A percentile compares a stretch with the other conserved stretches of the same genome.
Conservation (phyloP, 2,797 vertebrate genomes). For the Sebastiscus tertius region DNA sequence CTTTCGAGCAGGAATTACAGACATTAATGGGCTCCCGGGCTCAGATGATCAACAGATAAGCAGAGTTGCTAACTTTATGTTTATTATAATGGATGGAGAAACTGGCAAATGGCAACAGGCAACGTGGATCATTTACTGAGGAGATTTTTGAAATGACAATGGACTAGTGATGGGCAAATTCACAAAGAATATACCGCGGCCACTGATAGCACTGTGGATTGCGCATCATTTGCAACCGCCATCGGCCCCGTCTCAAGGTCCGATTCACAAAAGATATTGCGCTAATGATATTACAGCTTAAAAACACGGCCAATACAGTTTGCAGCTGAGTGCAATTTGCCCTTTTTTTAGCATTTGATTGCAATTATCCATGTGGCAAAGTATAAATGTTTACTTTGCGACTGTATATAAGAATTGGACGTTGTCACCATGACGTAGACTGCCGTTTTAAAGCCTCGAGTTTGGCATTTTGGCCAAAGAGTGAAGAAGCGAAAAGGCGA, state of each 20-base stretch:
- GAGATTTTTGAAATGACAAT: not conserved
- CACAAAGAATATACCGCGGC: not conserved
- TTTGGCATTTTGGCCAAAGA: too few relatives aligned
- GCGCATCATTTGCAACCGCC: not conserved
- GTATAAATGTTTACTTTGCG: too few relatives aligned
- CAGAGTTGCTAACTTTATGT: not conserved
- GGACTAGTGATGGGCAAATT: not conserved
- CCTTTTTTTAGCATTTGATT: not conserved
- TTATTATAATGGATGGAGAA: conserved; percentile 5
- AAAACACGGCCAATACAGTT: not conserved
- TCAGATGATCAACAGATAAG: conserved; percentile 22
- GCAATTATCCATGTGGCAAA: too few relatives aligned
- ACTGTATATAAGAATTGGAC: too few relatives aligned
- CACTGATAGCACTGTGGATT: not conserved
- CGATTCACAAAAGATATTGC: not conserved
- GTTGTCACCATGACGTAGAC: too few relatives aligned
- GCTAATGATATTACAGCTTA: not conserved
- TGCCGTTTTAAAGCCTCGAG: too few relatives aligned
- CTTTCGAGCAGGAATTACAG: not conserved
- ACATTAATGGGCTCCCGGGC: not conserved
- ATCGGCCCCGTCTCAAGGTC: not conserved
- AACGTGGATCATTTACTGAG: conserved; percentile 5
- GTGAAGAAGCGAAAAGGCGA: too few relatives aligned
- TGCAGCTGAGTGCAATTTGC: too few relatives aligned
- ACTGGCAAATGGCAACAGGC: not conserved